Conservation (phyloP, 2,113 vertebrate genomes). For the Mungos mungo region DNA sequence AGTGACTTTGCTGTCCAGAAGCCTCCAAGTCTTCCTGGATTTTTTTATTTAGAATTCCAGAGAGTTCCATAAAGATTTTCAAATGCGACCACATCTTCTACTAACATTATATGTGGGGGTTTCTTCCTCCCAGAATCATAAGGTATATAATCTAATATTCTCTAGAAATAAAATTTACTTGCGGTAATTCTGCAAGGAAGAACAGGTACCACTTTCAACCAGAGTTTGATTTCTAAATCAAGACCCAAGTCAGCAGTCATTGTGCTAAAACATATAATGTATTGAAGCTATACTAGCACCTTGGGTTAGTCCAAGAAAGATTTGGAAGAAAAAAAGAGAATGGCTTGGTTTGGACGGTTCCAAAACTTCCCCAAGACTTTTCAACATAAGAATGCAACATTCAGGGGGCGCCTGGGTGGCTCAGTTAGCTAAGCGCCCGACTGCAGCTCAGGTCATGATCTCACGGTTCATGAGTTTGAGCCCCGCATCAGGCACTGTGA, state of each 20-base stretch:
- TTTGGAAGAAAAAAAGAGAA: neutral
- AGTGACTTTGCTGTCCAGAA: conserved; percentile 2
- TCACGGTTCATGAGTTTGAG: no score
- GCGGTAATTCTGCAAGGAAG: neutral
- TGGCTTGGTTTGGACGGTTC: neutral
- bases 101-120: neutral
- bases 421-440: no score
- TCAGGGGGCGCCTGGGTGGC: neutral
- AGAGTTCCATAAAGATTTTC: conserved; percentile 19
- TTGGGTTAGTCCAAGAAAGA: neutral
- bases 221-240: conserved; percentile 24
- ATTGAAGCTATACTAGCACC: neutral
- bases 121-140: neutral
- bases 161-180: neutral
- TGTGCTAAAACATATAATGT: neutral
- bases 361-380: conserved; percentile 3
- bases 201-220: neutral
- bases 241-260: neutral
- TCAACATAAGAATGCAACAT: conserved; percentile 28
- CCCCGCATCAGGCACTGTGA: no score
- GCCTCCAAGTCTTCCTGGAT: neutral
- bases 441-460: no score
- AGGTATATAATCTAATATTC: neutral
- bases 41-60: conserved; percentile 47
- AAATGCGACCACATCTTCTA: neutral